A percentile compares a stretch with the other conserved stretches of the same genome.
Evolutionary conservation across 2,797 vertebrate species (phyloP).

Genomic region (Nasua narica): DNA sequence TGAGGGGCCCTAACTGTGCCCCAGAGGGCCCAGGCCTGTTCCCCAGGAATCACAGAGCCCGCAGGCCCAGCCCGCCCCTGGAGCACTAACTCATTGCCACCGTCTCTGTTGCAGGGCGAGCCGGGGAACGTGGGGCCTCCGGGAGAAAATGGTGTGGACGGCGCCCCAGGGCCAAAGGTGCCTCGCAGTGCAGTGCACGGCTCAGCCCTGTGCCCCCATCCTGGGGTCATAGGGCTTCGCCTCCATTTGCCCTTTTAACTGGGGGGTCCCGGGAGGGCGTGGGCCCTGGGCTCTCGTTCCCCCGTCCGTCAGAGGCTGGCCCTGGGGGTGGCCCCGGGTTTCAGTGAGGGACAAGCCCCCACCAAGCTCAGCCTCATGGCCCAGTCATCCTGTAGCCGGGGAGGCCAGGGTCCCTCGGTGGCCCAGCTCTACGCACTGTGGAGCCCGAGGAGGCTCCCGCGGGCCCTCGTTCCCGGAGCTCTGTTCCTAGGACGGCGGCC

Average conservation of each 20-base stretch:
- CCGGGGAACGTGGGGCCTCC: slow-evolving; percentile 83
- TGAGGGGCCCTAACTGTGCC: not conserved
- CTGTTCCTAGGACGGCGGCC: accelerated
- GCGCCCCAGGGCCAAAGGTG: slow-evolving; percentile 90
- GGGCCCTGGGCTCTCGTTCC: not conserved
- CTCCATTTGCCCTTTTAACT: not conserved
- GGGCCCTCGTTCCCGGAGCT: not conserved
- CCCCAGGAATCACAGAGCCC: not conserved
- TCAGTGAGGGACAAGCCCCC: not conserved
- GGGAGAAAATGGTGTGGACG: slow-evolving; percentile 89
- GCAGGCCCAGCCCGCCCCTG: accelerated
- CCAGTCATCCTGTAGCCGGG: not conserved
- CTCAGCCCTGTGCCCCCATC: not conserved
- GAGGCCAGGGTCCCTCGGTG: not conserved
- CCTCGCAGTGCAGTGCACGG: accelerated
- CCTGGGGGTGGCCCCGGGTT: accelerated
- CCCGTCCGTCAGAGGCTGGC: not conserved
- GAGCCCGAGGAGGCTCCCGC: not conserved
- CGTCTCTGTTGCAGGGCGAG: slow-evolving; percentile 86
- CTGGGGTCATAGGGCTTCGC: accelerated
- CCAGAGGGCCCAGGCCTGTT: accelerated
- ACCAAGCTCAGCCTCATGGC: too few relatives aligned
- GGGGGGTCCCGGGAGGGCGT: not conserved
- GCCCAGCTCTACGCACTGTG: not conserved
- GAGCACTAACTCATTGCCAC: accelerated